Base-by-base conservation (phyloP, 2,113 vertebrate genomes). In the Epinephelus lanceolatus region DNA sequence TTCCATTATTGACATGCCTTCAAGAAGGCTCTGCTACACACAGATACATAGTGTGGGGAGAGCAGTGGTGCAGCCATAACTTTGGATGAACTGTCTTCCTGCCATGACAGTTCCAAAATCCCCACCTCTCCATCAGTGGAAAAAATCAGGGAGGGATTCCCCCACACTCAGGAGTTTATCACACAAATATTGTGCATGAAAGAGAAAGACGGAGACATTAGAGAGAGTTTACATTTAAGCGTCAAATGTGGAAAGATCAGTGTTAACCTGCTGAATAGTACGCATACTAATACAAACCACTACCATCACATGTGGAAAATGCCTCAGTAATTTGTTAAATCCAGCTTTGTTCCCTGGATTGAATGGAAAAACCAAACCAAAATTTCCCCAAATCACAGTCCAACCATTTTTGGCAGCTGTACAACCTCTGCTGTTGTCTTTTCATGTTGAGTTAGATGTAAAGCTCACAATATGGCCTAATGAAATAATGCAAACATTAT, bases 341-440 rank as follows among this genome's bases (percentile, higher is more conserved):
- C 45, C 63, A 78, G 52, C 40, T 81, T 84, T 81, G 80, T 83
- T 76, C 15, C 11, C 30, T 27, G 33, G 57, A 57, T 27, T 61
- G 49, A 71, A 14, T 81, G 73, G 78, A 88, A 86, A 80, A 40
- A 83, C 4, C 23, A 75, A 61, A 74, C 61, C 65, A 68, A 78
- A 67, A 75, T 60, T 86, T 75, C 57, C 72, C 81, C 17, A 5
- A 76, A 9, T 81, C 45, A 30, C 49, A 65, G 56, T 80, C 33
- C 83, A 86, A 71, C n/a, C 49, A 30, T 65, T 63, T 33, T 60
- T 71, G 65, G 69, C 84, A 80, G 40, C 62, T 72, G 57, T 37
- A 51, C 51, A 69, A 40, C 66, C 60, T 77, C 74, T 62, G 56
- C 17, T 3, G 6, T 67, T 84, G 49, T 75, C 47, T 30, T 69